A percentile compares a stretch with the other conserved stretches of the same genome.
Evolutionary conservation across 35 echinoderm and acorn worm genomes (phyloP).

Genomic region (Apostichopus parvimensis): DNA sequence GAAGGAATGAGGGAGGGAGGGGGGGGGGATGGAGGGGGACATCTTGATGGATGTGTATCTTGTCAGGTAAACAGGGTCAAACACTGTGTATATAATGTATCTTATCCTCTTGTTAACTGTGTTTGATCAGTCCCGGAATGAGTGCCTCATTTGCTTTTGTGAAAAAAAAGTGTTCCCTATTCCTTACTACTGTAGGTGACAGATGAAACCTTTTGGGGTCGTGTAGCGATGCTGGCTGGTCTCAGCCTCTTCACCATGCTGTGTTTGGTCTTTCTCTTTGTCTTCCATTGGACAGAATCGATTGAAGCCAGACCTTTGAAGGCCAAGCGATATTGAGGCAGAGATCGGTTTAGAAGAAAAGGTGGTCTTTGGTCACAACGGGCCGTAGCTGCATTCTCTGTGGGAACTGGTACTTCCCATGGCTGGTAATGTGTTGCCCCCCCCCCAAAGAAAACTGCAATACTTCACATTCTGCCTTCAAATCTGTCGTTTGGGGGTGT

Average conservation of each 20-base stretch:
- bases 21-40: no score
- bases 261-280: neutral
- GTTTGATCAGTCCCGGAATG: no score
- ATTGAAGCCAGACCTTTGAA: constrained; percentile 9
- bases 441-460: neutral
- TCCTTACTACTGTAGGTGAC: neutral
- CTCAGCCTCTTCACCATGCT: constrained; percentile 33
- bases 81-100: no score
- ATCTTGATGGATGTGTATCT: no score
- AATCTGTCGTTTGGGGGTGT: no score
- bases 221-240: constrained; percentile 7
- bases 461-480: no score
- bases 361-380: no score
- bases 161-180: neutral
- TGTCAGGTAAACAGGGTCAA: no score
- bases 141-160: no score
- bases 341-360: neutral
- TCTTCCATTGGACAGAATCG: constrained; percentile 46
- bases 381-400: neutral
- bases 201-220: constrained; percentile 23
- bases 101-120: no score
- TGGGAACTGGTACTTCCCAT: neutral
- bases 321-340: neutral
- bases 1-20: no score
- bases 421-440: neutral